Evolutionary conservation across 2,797 vertebrate genomes (phyloP).

Genomic region (Gadopsis bispinosus): DNA sequence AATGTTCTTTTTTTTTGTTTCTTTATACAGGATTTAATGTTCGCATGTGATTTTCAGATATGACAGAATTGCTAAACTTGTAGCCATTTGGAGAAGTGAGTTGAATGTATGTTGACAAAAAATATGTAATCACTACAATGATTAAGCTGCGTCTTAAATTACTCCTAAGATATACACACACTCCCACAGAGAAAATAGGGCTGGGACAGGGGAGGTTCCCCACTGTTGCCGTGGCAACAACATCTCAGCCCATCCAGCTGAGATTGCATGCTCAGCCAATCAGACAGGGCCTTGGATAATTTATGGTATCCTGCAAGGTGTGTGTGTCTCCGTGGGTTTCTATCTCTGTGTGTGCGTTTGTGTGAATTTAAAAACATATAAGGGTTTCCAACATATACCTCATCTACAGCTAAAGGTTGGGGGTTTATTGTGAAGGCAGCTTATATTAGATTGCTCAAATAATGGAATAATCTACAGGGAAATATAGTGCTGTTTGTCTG

Average conservation of each 20-base stretch:
- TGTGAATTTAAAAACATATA: constrained; percentile 3
- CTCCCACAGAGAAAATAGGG: constrained; percentile 43
- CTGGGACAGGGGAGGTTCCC: constrained; percentile 69
- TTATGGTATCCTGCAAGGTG: constrained; percentile 73
- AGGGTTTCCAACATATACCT: not conserved
- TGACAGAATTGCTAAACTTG: constrained; percentile 6
- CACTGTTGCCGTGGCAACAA: constrained; percentile 82
- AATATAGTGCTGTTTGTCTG: constrained; percentile 35
- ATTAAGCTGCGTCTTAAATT: constrained; percentile 34
- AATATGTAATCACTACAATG: not conserved
- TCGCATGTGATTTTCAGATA: not conserved
- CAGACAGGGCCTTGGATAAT: constrained; percentile 75
- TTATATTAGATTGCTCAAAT: not conserved
- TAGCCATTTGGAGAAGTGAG: not conserved
- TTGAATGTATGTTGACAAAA: not conserved
- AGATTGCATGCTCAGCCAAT: constrained; percentile 79
- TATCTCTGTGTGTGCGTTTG: constrained; percentile 18
- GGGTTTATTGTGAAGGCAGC: constrained; percentile 7
- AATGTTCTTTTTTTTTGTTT: not conserved
- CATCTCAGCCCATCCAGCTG: constrained; percentile 75
- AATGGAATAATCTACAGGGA: constrained; percentile 13
- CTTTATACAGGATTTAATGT: not conserved
- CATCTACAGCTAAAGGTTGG: constrained; percentile 28
- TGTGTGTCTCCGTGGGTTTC: constrained; percentile 36
- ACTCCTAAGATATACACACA: constrained; percentile 25